A percentile compares a stretch with the other conserved stretches of the same genome.
Conservation (phyloP, 2,797 vertebrate species). For the Yasuhikotakia modesta region DNA sequence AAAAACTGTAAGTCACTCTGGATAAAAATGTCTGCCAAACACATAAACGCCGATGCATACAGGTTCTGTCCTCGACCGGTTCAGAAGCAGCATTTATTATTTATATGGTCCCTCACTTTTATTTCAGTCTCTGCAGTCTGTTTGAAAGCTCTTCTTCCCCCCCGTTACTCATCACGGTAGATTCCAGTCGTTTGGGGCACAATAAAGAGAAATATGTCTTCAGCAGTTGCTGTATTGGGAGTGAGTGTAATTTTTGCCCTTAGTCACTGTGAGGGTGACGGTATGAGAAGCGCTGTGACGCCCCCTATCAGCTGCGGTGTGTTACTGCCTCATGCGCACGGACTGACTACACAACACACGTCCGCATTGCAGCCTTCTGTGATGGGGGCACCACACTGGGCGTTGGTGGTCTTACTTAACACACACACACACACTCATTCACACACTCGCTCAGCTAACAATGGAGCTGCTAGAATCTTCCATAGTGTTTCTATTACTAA, state of each 20-base stretch:
- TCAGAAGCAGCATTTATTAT: conserved; percentile 3
- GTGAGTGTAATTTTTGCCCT: background rate
- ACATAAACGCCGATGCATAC: background rate
- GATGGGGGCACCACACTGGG: conserved; percentile 16
- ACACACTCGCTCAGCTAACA: no score
- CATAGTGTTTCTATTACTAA: no score
- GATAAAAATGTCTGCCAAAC: no score
- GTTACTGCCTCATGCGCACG: conserved; percentile 2
- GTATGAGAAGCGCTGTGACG: no score
- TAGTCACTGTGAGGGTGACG: conserved; percentile 33
- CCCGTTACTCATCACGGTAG: conserved; percentile 19
- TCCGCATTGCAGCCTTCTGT: conserved; percentile 60
- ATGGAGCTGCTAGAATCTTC: no score
- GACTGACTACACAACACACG: conserved; percentile 14
- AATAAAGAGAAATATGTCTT: conserved; percentile 9
- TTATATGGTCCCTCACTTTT: no score
- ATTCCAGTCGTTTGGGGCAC: conserved; percentile 19
- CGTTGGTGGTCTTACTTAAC: conserved; percentile 18
- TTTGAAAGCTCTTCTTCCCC: conserved; percentile 11
- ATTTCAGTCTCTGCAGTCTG: no score
- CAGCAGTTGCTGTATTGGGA: conserved; percentile 14
- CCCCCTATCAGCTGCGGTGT: background rate
- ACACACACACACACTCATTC: conserved; percentile 3
- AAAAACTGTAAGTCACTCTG: no score
- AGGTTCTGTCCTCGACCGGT: background rate